Conservation (phyloP, 1,140 invertebrate species). For the Lepidurus packardi region DNA sequence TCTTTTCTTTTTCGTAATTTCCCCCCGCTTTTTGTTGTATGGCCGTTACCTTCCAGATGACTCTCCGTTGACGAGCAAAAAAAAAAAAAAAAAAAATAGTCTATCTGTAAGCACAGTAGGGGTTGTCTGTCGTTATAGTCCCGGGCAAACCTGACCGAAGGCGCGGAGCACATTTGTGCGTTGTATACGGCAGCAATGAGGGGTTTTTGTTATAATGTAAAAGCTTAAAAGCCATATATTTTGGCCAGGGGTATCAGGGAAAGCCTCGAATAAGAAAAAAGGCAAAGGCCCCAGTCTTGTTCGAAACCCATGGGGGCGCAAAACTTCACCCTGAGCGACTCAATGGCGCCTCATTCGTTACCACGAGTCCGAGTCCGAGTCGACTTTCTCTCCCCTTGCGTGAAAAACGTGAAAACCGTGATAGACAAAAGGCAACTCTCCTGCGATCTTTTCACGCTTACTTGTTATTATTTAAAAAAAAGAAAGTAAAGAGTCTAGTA, state of each 20-base stretch:
- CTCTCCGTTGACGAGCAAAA: background rate
- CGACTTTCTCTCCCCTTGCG: background rate
- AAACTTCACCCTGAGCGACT: conserved; percentile 10
- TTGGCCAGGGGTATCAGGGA: background rate
- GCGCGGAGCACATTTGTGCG: background rate
- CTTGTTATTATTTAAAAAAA: too few relatives aligned
- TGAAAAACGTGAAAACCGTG: background rate
- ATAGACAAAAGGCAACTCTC: too few relatives aligned
- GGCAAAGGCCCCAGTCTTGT: background rate
- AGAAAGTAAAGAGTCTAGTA: too few relatives aligned
- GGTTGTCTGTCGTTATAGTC: background rate
- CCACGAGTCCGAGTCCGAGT: background rate
- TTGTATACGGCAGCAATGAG: conserved; percentile 18
- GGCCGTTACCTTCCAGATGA: too few relatives aligned
- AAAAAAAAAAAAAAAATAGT: background rate
- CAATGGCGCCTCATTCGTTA: conserved; percentile 9
- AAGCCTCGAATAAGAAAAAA: background rate
- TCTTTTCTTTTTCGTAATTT: background rate
- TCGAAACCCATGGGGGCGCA: conserved; percentile 4
- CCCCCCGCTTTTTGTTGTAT: too few relatives aligned
- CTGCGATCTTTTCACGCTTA: too few relatives aligned
- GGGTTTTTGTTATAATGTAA: conserved; percentile 11
- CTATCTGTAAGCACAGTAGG: conserved; percentile 9
- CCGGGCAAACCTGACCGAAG: background rate
- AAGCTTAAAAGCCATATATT: background rate